Evolutionary conservation across 37 sponge, comb jelly and placozoan genomes (phyloP), one percentile per base, ranked within the genome.

Genomic region (Tethya wilhelma): DNA sequence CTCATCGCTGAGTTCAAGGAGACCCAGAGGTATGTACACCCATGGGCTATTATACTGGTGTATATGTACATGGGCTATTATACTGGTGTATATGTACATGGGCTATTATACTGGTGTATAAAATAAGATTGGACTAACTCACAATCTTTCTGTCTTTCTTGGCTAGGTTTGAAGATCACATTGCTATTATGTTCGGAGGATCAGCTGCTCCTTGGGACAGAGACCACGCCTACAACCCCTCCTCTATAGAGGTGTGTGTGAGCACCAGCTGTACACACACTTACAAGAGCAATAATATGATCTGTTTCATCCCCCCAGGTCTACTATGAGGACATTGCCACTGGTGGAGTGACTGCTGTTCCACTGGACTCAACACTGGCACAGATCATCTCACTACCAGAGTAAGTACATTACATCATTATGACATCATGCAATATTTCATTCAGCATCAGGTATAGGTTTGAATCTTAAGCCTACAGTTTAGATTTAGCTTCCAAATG

Each of bases 1-100:
- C 79, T 80, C 57, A 91, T 96, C 17, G 49, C 80, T 11, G 76
- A 70, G 11, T 91, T 94, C 66, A 44, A 77, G 34, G 97, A 96
- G 68, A 44, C 85, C 49, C 36, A 71, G 36, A 80, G 73, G 86
- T 86, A 23, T 42, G 43, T 38, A 14, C 53, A 49, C 14, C 14
- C 14, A 14, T 49, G 53, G 53, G 53, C 14, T 9, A 19, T 9
- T 9, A 19, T 9, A 19, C 14, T 14, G 53, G 14, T 9, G 9
- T 9, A 49, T 49, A 14, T 49, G 53, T 49, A 49, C 14, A 14
- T 49, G 53, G 53, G 53, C 14, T 9, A 19, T 9, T 9, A 19
- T 9, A 19, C 14, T 14, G 53, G 14, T 9, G 9, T 9, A 49
- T 49, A 14, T 49, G 53, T 49, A 49, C 14, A 14, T 49, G 53